Percentiles rank a stretch among this genome's conserved stretches.
These are phyloP conservation scores for Diorhabda sublineata DNA, from an alignment of 1,140 invertebrate species.

Conservation along the genomic window DNA sequence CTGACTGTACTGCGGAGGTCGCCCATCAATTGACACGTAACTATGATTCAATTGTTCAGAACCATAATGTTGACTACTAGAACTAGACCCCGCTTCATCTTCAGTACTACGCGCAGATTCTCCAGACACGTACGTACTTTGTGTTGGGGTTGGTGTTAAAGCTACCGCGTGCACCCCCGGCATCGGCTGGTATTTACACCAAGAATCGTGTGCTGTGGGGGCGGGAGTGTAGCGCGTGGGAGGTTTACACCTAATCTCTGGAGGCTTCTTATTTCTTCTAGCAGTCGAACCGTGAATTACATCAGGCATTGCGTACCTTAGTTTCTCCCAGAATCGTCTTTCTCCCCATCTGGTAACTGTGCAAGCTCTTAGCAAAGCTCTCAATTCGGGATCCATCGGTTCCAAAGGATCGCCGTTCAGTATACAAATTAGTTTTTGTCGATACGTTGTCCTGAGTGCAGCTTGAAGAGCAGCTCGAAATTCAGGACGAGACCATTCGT, in stretches of 20 bases:
- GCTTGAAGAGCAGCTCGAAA: conserved; percentile 68
- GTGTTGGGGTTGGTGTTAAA: conserved; percentile 59
- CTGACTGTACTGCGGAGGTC: conserved; percentile 43
- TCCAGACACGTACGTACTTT: conserved; percentile 61
- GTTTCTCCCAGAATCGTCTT: conserved; percentile 84
- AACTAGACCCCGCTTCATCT: conserved; percentile 57
- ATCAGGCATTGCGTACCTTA: conserved; percentile 84
- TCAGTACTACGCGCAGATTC: conserved; percentile 57
- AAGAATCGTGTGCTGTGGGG: conserved; percentile 53
- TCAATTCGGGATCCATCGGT: conserved; percentile 74
- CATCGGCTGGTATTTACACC: conserved; percentile 50
- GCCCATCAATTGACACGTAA: conserved; percentile 45
- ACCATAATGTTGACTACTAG: conserved; percentile 48
- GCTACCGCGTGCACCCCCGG: conserved; percentile 44
- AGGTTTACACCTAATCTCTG: conserved; percentile 46
- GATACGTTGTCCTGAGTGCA: conserved; percentile 68
- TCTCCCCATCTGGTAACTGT: conserved; percentile 82
- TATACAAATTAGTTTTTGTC: conserved; percentile 71
- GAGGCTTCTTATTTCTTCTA: conserved; percentile 42
- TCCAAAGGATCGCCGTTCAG: conserved; percentile 59
- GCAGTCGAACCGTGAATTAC: conserved; percentile 40
- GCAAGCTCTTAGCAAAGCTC: conserved; percentile 77
- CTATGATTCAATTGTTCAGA: conserved; percentile 47
- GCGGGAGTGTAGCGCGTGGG: conserved; percentile 53
- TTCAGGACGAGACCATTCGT: conserved; percentile 70